Conservation (phyloP, 1,140 invertebrate species). For the Tribolium madens region DNA sequence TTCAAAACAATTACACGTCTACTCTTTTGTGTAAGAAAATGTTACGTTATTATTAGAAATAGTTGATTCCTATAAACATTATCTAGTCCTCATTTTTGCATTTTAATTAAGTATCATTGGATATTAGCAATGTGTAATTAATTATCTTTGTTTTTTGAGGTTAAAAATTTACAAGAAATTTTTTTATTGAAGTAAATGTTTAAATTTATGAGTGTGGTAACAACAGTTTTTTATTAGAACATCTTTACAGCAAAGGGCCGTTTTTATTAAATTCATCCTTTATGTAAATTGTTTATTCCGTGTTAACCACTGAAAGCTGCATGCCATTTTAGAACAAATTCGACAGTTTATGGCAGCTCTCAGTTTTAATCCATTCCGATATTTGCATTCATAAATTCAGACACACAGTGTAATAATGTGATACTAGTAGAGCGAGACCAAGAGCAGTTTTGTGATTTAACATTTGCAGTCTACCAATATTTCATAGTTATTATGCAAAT, state of each 20-base stretch:
- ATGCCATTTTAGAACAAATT: slow-evolving; percentile 6
- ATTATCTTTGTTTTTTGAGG: too few relatives aligned
- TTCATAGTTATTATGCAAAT: slow-evolving; percentile 41
- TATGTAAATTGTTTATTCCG: background rate
- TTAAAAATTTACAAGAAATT: too few relatives aligned
- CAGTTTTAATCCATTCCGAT: slow-evolving; percentile 10
- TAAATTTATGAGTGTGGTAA: too few relatives aligned
- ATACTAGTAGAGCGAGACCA: slow-evolving; percentile 18
- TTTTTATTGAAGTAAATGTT: too few relatives aligned
- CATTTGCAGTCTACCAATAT: slow-evolving; percentile 28
- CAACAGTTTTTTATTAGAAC: too few relatives aligned
- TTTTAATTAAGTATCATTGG: too few relatives aligned
- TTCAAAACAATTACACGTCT: too few relatives aligned
- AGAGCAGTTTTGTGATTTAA: slow-evolving; percentile 41
- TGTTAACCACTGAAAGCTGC: slow-evolving; percentile 9
- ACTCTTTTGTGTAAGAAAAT: too few relatives aligned
- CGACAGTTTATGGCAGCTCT: background rate
- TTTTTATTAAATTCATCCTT: slow-evolving; percentile 7
- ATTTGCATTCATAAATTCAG: slow-evolving; percentile 36
- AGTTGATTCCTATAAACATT: too few relatives aligned
- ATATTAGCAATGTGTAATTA: too few relatives aligned
- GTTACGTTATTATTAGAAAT: too few relatives aligned
- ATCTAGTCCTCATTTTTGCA: too few relatives aligned
- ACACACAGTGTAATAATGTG: slow-evolving; percentile 14
- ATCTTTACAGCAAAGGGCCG: background rate